Evolutionary conservation across 1,140 invertebrate genomes (phyloP), one percentile per base, ranked within the genome.

Genomic region (Acromyrmex heyeri): DNA sequence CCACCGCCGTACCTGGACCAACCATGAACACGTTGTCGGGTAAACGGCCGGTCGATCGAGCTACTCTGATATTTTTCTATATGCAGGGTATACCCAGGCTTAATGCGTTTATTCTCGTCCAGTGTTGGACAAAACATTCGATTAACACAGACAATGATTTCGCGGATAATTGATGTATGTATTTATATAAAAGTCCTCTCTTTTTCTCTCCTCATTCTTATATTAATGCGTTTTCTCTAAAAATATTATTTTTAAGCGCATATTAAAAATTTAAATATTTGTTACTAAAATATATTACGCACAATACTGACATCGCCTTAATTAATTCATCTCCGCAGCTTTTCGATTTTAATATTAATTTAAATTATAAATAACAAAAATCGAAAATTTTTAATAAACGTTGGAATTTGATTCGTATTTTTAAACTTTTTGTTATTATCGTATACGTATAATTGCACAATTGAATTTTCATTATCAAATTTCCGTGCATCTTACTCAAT

Each of bases 11-110:
- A 69, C 70, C 73, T 77, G 70, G 44, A 62, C 50, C 57, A 82
- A 62, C 48, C 57, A 82, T 16, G 72, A 53, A 88, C 82, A 18
- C 50, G 61, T 61, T 44, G 67, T 65, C 57, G 82, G 55, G 34
- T 72, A 59, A 24, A 87, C 64, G 79, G 78, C 14, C 75, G 73
- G 53, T 87, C 86, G 89, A 90, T 89, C 88, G 88, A 90, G 85
- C 88, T 77, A 73, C n/a, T 61, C 70, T n/a, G n/a, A 38, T 87
- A 44, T 64, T 70, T 61, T 61, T 64, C 57, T 34, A 10, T 27
- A 44, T 59, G 53, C 78, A 70, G 21, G 21, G 73, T 27, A 21
- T 53, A 27, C 65, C 65, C 78, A 34, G 65, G 30, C 61, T 21
- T 38, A 48, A 61, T 12, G 21, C 65, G 7, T 59, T 44, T 57